Conservation (phyloP, 2,888 invertebrate species). For the Sphinx pinastri region DNA sequence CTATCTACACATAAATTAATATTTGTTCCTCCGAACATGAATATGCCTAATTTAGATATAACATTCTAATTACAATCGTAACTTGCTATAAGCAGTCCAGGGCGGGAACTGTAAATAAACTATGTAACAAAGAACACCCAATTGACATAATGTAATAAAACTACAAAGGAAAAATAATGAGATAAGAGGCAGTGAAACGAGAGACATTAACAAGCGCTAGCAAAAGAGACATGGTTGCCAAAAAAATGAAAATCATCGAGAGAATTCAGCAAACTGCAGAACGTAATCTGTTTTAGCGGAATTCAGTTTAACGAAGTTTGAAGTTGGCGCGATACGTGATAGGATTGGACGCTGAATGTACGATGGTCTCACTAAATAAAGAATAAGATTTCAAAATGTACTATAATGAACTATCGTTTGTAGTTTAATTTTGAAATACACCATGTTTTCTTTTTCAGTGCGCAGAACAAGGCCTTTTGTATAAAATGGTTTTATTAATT, state of each 20-base stretch:
- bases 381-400: not conserved
- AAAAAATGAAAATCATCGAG: not conserved
- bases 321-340: constrained; percentile 6
- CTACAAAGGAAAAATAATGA: not conserved
- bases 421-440: not conserved
- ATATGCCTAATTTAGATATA: not conserved
- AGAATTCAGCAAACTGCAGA: constrained; percentile 2
- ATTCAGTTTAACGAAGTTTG: constrained; percentile 23
- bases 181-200: not conserved
- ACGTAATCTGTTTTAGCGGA: constrained; percentile 8
- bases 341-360: not conserved
- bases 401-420: not conserved
- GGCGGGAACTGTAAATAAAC: constrained; percentile 5
- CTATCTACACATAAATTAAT: not conserved
- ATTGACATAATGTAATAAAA: not conserved
- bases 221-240: not conserved
- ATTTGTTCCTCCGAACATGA: not conserved
- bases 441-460: not conserved
- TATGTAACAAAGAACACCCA: constrained; percentile 3
- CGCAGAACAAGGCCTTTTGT: too few relatives aligned
- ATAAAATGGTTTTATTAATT: too few relatives aligned
- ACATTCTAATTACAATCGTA: not conserved
- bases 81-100: not conserved
- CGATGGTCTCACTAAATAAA: not conserved
- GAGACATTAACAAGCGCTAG: not conserved